These are phyloP conservation scores for Lipotes vexillifer DNA, from an alignment of 2,113 vertebrate genomes.

Conservation along the genomic window DNA sequence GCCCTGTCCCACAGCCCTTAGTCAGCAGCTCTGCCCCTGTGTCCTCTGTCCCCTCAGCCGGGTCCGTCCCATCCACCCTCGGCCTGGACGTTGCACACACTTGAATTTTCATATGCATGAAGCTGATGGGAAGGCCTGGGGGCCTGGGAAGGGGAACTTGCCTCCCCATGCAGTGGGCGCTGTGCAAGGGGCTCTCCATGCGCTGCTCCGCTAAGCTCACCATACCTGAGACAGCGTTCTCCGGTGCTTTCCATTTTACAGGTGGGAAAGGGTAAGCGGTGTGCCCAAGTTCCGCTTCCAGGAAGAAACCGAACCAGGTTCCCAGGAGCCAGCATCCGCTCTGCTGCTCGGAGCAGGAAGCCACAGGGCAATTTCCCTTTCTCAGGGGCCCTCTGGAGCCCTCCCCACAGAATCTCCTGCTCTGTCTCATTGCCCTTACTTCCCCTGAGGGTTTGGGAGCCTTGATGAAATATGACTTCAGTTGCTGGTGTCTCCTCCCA, in stretches of 20 bases:
- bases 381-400: background rate
- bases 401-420: background rate
- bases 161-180: accelerated
- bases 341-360: accelerated
- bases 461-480: background rate
- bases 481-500: background rate
- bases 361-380: background rate
- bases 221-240: background rate
- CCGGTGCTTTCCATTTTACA: background rate
- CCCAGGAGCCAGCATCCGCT: background rate
- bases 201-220: background rate
- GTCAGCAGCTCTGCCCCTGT: background rate
- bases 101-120: accelerated
- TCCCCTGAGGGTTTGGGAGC: background rate
- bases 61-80: background rate
- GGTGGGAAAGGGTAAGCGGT: background rate
- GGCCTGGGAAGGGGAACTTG: background rate
- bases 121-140: background rate
- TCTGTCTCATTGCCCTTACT: background rate
- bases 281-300: background rate
- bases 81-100: background rate
- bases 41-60: background rate
- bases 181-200: background rate
- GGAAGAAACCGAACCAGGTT: background rate
- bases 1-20: background rate